Evolutionary conservation across 2,888 invertebrate species (phyloP).

Genomic region (Euclidia mi): DNA sequence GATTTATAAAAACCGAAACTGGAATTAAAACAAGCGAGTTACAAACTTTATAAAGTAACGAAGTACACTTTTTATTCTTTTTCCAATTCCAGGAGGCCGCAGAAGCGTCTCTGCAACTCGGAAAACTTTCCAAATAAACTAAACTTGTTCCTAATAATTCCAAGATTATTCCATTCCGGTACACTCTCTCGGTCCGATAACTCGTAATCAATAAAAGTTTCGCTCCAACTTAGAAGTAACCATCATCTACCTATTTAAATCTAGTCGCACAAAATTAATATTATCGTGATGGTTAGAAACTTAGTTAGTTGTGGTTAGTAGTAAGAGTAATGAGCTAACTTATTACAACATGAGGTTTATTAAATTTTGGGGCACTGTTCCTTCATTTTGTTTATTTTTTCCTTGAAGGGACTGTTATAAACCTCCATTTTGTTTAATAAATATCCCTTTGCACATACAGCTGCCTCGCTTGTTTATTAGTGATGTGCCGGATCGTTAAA

Average conservation of each 20-base stretch:
- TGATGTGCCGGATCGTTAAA: too few species aligned
- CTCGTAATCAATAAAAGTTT: conserved; percentile 42
- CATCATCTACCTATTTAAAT: conserved; percentile 32
- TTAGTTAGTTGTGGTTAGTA: conserved; percentile 29
- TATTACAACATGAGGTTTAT: conserved; percentile 7
- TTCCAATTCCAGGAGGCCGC: conserved; percentile 1
- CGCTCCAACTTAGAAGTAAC: conserved; percentile 15
- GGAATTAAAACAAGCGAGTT: neutral
- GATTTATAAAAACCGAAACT: neutral
- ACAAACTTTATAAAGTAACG: conserved; percentile 1
- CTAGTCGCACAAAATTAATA: conserved; percentile 31
- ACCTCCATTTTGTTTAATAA: too few species aligned
- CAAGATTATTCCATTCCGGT: conserved; percentile 10
- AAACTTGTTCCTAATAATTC: conserved; percentile 8
- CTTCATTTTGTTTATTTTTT: too few species aligned
- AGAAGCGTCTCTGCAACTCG: conserved; percentile 3
- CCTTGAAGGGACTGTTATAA: too few species aligned
- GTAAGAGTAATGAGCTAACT: conserved; percentile 17
- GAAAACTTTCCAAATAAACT: conserved; percentile 14
- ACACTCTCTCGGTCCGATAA: conserved; percentile 15
- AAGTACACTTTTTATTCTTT: conserved; percentile 3
- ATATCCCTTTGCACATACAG: too few species aligned
- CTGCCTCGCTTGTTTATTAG: too few species aligned
- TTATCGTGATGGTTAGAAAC: conserved; percentile 25
- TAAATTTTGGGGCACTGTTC: too few species aligned